These are phyloP conservation scores for Nansenia antarctica DNA, from an alignment of 2,113 vertebrate species.

Conservation along the genomic window DNA sequence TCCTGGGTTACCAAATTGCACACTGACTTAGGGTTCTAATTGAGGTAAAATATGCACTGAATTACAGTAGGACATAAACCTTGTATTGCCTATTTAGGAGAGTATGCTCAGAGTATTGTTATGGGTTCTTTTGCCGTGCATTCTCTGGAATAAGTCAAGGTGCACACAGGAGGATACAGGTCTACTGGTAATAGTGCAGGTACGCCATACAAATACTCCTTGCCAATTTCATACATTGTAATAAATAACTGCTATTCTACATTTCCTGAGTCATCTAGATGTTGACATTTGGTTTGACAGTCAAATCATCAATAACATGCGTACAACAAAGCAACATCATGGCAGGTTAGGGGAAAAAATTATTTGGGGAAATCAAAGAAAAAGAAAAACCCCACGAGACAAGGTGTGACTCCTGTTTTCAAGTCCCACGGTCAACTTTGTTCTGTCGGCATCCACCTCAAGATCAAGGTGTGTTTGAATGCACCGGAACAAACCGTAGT, in stretches of 20 bases:
- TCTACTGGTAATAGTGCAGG: not conserved
- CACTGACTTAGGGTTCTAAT: conserved; percentile 22
- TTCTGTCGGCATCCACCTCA: not conserved
- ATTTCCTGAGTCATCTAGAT: conserved; percentile 66
- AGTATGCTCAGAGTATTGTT: conserved; percentile 10
- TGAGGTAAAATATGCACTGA: conserved; percentile 37
- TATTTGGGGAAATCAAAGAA: not conserved
- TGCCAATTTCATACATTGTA: conserved; percentile 46
- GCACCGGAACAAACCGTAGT: too few relatives aligned
- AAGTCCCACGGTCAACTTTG: not conserved
- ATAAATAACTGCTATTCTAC: conserved; percentile 34
- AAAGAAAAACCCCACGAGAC: conserved; percentile 10
- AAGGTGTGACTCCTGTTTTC: not conserved
- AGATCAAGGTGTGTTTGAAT: too few relatives aligned
- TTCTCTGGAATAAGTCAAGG: conserved; percentile 44
- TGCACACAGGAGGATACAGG: conserved; percentile 19
- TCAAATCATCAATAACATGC: conserved; percentile 25
- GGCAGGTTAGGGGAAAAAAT: not conserved
- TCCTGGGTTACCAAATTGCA: too few relatives aligned
- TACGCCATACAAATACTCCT: conserved; percentile 20
- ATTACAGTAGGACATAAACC: conserved; percentile 31
- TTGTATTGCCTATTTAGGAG: not conserved
- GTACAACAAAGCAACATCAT: conserved; percentile 16
- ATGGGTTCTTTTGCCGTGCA: conserved; percentile 9
- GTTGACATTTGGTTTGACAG: conserved; percentile 46